Base-by-base conservation (phyloP, 1,140 invertebrate species). In the Drosophila insularis region DNA sequence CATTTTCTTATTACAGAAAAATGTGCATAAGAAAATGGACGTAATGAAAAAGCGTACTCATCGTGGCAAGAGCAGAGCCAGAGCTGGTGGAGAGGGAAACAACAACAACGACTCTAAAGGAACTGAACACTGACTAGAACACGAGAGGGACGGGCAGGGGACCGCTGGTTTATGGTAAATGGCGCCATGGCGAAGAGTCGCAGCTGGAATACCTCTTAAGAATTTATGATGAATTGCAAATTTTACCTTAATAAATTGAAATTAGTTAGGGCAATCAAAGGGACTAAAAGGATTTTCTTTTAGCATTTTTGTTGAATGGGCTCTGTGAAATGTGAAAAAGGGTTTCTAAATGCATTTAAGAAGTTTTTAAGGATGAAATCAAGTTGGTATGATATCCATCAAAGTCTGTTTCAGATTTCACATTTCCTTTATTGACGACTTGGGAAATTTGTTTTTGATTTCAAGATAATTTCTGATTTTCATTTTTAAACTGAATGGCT, bases 1-100 rank as follows among this genome's bases (percentile, higher is more conserved):
- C 82, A 86, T 86, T 86, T 86, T 86, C 81, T 86, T 86, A 87
- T 86, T 86, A 86, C 82, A 78, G 75, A 78, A 78, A 78, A 75
- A 87, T 87, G 82, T 86, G 81, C 82, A 86, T 87, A 86, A 87
- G 82, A 86, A 86, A 86, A 87, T 82, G 78, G 70, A 78, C 74
- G 71, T 81, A 86, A 86, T 86, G 82, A 81, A 86, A 86, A 87
- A 86, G 65, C 68, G 68, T 59, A 81, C 46, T 68, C 40, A 64
- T 37, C 50, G 27, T 46, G 35, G 4, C 21, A 31, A 55, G 37
- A 11, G 5, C 1, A 40, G 27, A 8, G 6, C 27, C 23, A 23
- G 23, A 56, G 35, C 3, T 27, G 35, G 27, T 21, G 7, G 7
- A n/a, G n/a, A 21, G 23, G 6, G 7, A 35, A 11, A 10, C 3